Evolutionary conservation across 2,113 vertebrate species (phyloP).

Genomic region (Corythornis cristatus): DNA sequence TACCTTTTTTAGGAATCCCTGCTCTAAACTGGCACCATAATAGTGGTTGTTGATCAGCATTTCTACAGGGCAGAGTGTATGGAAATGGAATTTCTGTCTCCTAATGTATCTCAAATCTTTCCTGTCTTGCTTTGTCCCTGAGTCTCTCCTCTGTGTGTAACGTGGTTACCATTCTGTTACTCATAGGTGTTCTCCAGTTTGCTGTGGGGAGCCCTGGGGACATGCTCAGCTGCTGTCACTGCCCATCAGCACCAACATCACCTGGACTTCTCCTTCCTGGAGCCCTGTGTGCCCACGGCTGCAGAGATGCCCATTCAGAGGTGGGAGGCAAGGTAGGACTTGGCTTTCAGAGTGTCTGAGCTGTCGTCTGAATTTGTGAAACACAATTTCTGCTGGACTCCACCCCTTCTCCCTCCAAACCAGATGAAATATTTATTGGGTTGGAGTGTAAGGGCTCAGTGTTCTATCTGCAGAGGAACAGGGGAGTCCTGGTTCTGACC

Average conservation of each 20-base stretch:
- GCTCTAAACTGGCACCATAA: neutral
- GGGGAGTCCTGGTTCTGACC: constrained; percentile 76
- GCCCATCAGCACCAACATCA: neutral
- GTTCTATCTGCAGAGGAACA: constrained; percentile 81
- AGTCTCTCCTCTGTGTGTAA: neutral
- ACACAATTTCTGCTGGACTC: constrained; percentile 42
- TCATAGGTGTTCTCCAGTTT: neutral
- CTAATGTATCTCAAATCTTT: neutral
- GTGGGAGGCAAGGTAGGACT: constrained; percentile 1
- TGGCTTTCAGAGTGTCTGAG: neutral
- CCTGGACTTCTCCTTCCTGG: neutral
- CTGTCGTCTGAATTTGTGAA: neutral
- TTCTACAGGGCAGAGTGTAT: neutral
- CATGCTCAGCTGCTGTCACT: accelerated
- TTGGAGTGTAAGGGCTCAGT: constrained; percentile 66
- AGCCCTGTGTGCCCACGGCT: accelerated
- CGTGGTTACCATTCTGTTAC: neutral
- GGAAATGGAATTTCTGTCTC: neutral
- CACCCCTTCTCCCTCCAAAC: constrained; percentile 57
- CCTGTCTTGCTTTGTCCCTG: neutral
- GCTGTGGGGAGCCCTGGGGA: neutral
- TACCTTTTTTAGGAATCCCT: neutral
- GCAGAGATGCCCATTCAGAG: neutral
- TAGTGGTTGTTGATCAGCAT: neutral
- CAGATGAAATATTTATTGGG: constrained; percentile 78